These are phyloP conservation scores for Canis aureus DNA, from an alignment of 2,113 vertebrate genomes.

Conservation along the genomic window DNA sequence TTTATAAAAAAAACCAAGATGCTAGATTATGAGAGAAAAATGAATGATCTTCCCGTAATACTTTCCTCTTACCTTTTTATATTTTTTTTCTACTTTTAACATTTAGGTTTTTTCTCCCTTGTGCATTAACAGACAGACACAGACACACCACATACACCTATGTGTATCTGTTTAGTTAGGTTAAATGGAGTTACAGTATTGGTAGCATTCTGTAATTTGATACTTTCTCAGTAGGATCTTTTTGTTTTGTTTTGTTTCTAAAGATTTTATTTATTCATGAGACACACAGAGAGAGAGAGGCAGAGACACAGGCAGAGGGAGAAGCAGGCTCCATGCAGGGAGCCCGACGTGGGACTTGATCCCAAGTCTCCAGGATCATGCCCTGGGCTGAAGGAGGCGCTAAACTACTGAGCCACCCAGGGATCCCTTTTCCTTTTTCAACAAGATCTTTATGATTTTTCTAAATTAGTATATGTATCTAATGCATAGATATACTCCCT, in stretches of 20 bases:
- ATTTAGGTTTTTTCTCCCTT: not conserved
- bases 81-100: not conserved
- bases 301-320: no score
- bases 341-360: no score
- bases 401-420: no score
- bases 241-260: no score
- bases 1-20: not conserved
- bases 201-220: not conserved
- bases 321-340: no score
- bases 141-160: not conserved
- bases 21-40: not conserved
- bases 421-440: not conserved
- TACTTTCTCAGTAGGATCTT: not conserved
- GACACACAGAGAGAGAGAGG: no score
- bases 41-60: not conserved
- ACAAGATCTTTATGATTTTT: not conserved
- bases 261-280: no score
- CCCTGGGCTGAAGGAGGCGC: no score
- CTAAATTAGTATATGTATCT: not conserved
- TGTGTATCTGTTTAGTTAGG: not conserved
- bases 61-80: not conserved
- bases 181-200: constrained; percentile 22
- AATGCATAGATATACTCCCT: not conserved
- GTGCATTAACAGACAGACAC: not conserved
- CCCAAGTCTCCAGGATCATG: no score